These are phyloP conservation scores for Catalaphyllia jardinei DNA, from an alignment of 64 coral and sea anemone species.

Conservation along the genomic window DNA sequence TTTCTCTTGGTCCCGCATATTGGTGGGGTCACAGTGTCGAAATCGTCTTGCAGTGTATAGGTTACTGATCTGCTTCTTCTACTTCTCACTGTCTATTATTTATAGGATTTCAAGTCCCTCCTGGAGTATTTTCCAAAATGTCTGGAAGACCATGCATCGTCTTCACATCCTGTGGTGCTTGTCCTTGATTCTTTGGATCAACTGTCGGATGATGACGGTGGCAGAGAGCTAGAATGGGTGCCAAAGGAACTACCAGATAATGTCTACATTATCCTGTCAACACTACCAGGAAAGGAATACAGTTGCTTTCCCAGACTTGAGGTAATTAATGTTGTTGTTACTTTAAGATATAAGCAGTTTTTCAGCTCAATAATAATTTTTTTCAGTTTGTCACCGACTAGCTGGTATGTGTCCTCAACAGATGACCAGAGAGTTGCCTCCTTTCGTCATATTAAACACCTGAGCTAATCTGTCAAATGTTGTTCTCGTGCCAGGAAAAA, in stretches of 20 bases:
- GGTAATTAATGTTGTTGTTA: conserved; percentile 12
- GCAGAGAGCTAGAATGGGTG: conserved; percentile 65
- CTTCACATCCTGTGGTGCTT: conserved; percentile 45
- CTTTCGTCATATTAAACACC: too few relatives aligned
- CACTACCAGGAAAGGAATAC: conserved; percentile 59
- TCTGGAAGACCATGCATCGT: conserved; percentile 47
- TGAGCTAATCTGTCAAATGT: background rate
- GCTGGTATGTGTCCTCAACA: too few relatives aligned
- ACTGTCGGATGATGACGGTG: conserved; percentile 56
- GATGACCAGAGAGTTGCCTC: too few relatives aligned
- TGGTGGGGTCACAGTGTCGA: too few relatives aligned
- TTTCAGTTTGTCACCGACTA: too few relatives aligned
- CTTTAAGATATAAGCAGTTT: too few relatives aligned
- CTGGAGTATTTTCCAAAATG: conserved; percentile 60
- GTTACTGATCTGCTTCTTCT: too few relatives aligned
- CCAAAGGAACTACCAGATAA: conserved; percentile 57
- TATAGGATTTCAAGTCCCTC: conserved; percentile 56
- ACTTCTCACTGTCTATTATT: background rate
- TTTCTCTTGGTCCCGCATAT: too few relatives aligned
- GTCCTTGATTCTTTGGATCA: conserved; percentile 80
- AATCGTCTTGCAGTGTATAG: too few relatives aligned
- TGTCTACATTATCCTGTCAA: conserved; percentile 69
- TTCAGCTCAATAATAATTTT: too few relatives aligned
- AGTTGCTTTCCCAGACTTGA: conserved; percentile 62
- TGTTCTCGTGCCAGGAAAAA: background rate